Base-by-base conservation (phyloP, 2,113 vertebrate genomes). In the Seriola aureovittata region DNA sequence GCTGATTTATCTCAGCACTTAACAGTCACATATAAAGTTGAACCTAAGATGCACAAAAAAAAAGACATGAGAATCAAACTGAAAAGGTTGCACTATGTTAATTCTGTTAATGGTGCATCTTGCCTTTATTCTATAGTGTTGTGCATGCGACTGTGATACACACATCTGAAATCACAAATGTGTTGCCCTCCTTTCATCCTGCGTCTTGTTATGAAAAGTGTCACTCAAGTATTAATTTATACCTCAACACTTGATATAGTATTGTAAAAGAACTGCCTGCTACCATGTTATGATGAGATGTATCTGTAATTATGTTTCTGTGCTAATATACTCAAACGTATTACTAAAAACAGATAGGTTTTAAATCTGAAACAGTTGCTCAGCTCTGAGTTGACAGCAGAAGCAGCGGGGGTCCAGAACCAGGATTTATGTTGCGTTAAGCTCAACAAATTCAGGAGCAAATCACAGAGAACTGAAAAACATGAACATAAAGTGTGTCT, bases 371-470 rank as follows among this genome's bases (percentile, higher is more conserved):
- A 59, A 38, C 59, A 12, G 58, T 58, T 1, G 13, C 11, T 29
- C 9, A 23, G 38, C 32, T 73, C 70, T 59, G 42, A 81, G 42
- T 63, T 36, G 57, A 55, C 71, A 63, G 64, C 71, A 14, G 55
- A 67, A 19, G 34, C 71, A 74, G 79, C 71, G 25, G 71, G 71
- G 71, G 40, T 58, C 59, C 74, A 76, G 29, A 65, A 25, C 29
- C 50, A 64, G 48, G 29, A 62, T 62, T 69, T 25, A 68, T 68
- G 13, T 4, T 4, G 25, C 7, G 42, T 23, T 55, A 62, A 48
- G 10, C 60, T 48, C 50, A 21, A 73, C 78, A 73, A 73, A 59
- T 46, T 38, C 23, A 32, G 10, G 50, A 32, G 38, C 21, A 62
- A 48, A 64, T 38, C 38, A 46, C 21, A 58, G 48, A 64, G 10